phyloP scores from a whole-genome alignment of 2,113 vertebrate genomes.

The Prunella fulvescens region DNA sequence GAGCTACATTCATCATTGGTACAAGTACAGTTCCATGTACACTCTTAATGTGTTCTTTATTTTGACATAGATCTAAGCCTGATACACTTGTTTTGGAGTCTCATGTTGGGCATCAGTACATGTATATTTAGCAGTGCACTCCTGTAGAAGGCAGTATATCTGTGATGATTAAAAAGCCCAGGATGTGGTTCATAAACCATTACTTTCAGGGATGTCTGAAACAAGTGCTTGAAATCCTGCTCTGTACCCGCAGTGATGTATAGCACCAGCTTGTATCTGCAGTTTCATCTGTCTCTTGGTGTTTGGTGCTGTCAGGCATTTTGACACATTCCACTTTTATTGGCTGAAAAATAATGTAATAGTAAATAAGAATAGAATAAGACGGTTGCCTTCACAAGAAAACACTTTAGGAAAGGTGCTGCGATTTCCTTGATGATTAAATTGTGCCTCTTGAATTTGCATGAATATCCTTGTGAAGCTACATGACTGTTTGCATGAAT shows the following conservation, averaged over 20 bases:
- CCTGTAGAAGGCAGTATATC: background rate
- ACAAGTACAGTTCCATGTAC: background rate
- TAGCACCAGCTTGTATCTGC: background rate
- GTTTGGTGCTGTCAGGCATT: background rate
- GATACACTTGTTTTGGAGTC: background rate
- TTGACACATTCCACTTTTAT: slow-evolving; percentile 10
- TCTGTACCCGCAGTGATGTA: background rate
- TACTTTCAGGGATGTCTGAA: background rate
- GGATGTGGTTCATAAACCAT: background rate
- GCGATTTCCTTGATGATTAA: background rate
- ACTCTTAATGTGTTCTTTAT: fast-evolving
- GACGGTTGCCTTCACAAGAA: background rate
- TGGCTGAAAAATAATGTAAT: background rate
- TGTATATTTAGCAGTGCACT: background rate
- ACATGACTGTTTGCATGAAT: background rate
- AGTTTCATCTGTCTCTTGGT: slow-evolving; percentile 1
- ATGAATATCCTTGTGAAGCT: background rate
- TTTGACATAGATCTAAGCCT: background rate
- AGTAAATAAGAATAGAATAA: slow-evolving; percentile 23
- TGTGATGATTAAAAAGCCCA: background rate
- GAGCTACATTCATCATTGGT: background rate
- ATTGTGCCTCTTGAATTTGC: background rate
- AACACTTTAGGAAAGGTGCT: background rate
- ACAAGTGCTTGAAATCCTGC: background rate
- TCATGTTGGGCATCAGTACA: background rate